Evolutionary conservation across 2,888 invertebrate species (phyloP), one percentile per base, ranked within the genome.

Genomic region (Cataglyphis cursor): DNA sequence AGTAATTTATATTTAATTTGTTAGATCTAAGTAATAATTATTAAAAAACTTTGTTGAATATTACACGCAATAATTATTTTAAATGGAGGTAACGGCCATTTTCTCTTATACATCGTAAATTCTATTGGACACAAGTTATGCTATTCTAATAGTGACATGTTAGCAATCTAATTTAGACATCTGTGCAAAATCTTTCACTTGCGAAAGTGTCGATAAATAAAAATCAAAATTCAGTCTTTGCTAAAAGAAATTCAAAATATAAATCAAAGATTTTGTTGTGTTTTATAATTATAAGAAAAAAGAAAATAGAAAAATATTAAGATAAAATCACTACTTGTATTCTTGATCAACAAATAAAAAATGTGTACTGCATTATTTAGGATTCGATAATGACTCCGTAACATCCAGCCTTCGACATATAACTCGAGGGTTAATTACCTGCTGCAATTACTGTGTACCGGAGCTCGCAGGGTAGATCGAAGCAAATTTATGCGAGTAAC

Each of bases 401-500:
- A 44, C 61, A 15, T 59, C 24, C 12, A 70, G 31, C 54, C 44
- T 35, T 70, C 78, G 44, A 35, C 44, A 38, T 44, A 35, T 57
- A 78, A 57, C 66, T 24, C 15, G 44, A 78, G 31, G 59, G 72
- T 64, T 78, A 80, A 80, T 80, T 80, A 61, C 72, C 35, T 59
- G 59, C 59, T 44, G 78, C 72, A 80, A 80, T 80, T 80, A 80
- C 65, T 15, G 41, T 54, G n/a, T 54, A 51, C 72, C 31, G 72
- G 21, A 59, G 70, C 41, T 78, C 68, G 31, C 41, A 44, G 41
- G 68, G 41, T 70, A 59, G 72, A 48, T 80, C 72, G 78, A 80
- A 80, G 66, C 12, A 80, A 80, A 80, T 80, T 80, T 80, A 70
- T 80, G 70, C 72, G 59, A 70, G 59, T 35, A 80, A 61, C 31